Conservation (phyloP, 2,113 vertebrate genomes). For the Varanus salvator region DNA sequence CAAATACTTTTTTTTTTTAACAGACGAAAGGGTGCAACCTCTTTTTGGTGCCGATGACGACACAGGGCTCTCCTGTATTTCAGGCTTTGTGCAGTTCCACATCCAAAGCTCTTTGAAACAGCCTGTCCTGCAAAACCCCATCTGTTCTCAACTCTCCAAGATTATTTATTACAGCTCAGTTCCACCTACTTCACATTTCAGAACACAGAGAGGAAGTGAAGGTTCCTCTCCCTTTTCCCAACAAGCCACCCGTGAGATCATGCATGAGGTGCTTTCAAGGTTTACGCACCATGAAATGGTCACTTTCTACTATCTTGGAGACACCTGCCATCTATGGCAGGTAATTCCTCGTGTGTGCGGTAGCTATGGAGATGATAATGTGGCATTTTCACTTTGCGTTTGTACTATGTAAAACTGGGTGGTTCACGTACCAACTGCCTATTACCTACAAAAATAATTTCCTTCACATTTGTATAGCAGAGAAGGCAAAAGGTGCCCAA, state of each 20-base stretch:
- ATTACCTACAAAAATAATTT: not conserved
- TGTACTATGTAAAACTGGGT: not conserved
- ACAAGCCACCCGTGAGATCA: not conserved
- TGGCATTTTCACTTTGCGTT: not conserved
- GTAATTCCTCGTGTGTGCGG: not conserved
- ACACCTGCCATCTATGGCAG: not conserved
- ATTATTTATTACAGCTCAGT: not conserved
- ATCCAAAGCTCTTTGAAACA: not conserved
- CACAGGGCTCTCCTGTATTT: not conserved
- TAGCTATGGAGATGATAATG: constrained; percentile 2
- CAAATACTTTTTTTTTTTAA: not conserved
- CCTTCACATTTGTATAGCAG: not conserved
- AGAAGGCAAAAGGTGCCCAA: not conserved
- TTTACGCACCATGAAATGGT: not conserved
- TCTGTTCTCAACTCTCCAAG: not conserved
- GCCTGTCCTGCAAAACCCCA: not conserved
- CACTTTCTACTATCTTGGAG: not conserved
- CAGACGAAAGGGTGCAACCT: not conserved
- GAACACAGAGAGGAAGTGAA: not conserved
- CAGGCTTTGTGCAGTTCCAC: not conserved
- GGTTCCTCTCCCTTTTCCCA: not conserved
- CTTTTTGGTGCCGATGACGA: not conserved
- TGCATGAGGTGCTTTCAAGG: not conserved
- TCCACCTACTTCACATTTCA: not conserved
- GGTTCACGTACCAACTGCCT: not conserved